A percentile compares a stretch with the other conserved stretches of the same genome.
These are phyloP conservation scores for Momotus momota DNA, from an alignment of 2,797 vertebrate species.

Conservation along the genomic window DNA sequence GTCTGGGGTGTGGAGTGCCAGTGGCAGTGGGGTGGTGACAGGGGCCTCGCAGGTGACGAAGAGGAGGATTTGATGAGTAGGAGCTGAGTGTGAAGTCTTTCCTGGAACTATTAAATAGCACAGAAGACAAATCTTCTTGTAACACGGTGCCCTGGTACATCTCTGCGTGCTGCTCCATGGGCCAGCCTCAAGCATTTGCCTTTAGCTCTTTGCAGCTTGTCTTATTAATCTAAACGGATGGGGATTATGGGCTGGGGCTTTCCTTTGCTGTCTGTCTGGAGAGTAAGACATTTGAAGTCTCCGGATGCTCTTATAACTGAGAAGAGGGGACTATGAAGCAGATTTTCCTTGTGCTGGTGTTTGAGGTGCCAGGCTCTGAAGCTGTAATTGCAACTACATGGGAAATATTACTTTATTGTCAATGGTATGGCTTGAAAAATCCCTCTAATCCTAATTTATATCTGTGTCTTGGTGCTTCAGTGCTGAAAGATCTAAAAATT, in stretches of 20 bases:
- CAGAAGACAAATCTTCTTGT: not conserved
- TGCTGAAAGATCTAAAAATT: not conserved
- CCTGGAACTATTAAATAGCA: not conserved
- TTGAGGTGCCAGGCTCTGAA: not conserved
- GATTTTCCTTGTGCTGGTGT: fast-evolving
- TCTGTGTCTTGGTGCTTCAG: not conserved
- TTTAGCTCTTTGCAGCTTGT: not conserved
- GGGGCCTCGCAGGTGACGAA: fast-evolving
- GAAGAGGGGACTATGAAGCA: not conserved
- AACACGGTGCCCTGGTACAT: fast-evolving
- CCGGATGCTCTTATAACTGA: not conserved
- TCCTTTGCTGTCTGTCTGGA: not conserved
- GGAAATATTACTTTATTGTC: not conserved
- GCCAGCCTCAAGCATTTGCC: not conserved
- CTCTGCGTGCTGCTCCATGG: not conserved
- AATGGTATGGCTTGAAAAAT: not conserved
- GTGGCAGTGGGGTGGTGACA: fast-evolving
- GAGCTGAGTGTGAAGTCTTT: not conserved
- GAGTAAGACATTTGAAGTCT: not conserved
- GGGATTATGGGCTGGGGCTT: not conserved
- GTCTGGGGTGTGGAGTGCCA: fast-evolving
- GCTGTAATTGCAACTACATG: not conserved
- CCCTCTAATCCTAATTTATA: not conserved
- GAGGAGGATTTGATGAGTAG: not conserved
- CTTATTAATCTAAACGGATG: not conserved